Base-by-base conservation (phyloP, 2,888 invertebrate species). In the Ophioninae sp. region DNA sequence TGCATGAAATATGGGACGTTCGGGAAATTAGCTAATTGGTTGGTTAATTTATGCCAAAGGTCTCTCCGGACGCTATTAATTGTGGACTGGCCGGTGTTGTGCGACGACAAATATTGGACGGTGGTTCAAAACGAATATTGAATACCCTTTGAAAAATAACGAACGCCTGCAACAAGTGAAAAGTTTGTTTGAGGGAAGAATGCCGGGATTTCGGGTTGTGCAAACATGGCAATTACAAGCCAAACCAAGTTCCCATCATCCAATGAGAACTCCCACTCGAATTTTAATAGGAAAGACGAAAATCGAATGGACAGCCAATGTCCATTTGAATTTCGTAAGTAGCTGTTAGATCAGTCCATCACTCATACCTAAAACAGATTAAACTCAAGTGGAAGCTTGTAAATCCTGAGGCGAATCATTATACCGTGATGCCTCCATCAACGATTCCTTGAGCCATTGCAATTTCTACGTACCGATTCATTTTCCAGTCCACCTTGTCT, bases 51-150 rank as follows among this genome's bases (percentile, higher is more conserved):
- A 56, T 50, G 39, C 21, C 30, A 30, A 62, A 62, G 13, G 23
- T 62, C 7, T 59, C 59, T 20, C 59, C 50, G 7, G 20, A 17
- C 17, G 50, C 50, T 6, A 17, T 50, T 50, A 17, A 50, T 50
- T 17, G 50, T 50, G 13, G 13, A 50, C 3, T 50, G 50, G 17
- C 17, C 50, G 50, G 50, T 50, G 50, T 50, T 50, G 50, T 17
- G 5, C 17, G 61, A 56, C 72, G 62, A 39, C 67, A 76, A 30
- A 57, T 57, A 73, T 20, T 64, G 69, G 61, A 67, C 50, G 17
- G 17, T 50, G 50, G 50, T 50, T 13, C 50, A 17, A 50, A 65
- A 79, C 21, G 81, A 37, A 72, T 57, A 41, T 69, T 30, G 23
- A 13, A 64, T 21, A 64, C 30, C 64, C 13, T 64, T 23, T 6